Percentiles rank a stretch among this genome's conserved stretches.
phyloP scores from a whole-genome alignment of 1,140 invertebrate genomes.

The Drosophila subobscura region DNA sequence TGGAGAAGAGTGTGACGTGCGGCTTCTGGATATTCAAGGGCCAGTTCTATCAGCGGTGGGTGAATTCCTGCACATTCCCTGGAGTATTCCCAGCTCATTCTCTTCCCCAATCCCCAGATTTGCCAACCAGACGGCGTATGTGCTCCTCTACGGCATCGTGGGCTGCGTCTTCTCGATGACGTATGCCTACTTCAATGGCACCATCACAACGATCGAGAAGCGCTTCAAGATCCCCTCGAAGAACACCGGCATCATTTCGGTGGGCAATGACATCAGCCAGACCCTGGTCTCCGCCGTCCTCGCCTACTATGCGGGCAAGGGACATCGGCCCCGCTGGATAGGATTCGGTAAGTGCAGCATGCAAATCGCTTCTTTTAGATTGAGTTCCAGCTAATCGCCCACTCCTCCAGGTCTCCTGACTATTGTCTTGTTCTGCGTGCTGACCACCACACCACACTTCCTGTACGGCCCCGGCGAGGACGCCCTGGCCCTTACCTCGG shows the following conservation, averaged over 20 bases:
- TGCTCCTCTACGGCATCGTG: slow-evolving; percentile 89
- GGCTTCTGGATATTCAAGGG: slow-evolving; percentile 87
- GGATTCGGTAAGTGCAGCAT: slow-evolving; percentile 59
- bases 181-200: slow-evolving; percentile 91
- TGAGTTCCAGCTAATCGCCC: too few species aligned
- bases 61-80: background rate
- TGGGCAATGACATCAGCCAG: slow-evolving; percentile 86
- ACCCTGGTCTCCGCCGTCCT: slow-evolving; percentile 64
- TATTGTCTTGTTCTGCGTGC: slow-evolving; percentile 88
- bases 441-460: slow-evolving; percentile 89
- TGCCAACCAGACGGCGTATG: slow-evolving; percentile 90
- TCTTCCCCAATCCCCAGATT: slow-evolving; percentile 83
- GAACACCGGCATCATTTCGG: slow-evolving; percentile 89
- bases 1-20: slow-evolving; percentile 86
- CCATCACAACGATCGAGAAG: slow-evolving; percentile 92
- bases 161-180: slow-evolving; percentile 90
- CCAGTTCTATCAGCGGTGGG: slow-evolving; percentile 84
- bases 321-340: slow-evolving; percentile 75
- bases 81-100: background rate
- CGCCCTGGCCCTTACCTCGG: slow-evolving; percentile 87
- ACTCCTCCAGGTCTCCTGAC: slow-evolving; percentile 86
- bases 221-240: slow-evolving; percentile 91
- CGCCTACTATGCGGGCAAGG: slow-evolving; percentile 74
- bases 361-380: too few species aligned
- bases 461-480: slow-evolving; percentile 89